Evolutionary conservation across 2,888 invertebrate species (phyloP), one percentile per base, ranked within the genome.

Genomic region (Strigamia crassipes): DNA sequence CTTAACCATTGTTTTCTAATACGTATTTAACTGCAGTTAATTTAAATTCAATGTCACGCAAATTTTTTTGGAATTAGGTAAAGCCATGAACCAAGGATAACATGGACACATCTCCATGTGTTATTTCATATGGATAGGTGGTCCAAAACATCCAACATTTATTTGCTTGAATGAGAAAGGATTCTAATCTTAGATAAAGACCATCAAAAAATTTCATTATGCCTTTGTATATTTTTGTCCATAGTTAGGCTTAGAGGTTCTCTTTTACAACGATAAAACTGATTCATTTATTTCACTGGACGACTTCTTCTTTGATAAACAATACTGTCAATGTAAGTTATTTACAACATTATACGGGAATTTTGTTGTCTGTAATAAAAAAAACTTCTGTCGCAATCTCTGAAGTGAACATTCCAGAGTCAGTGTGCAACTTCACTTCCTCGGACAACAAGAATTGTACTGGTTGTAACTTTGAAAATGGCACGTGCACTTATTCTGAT

Each of bases 401-500:
- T 56, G 56, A 56, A 56, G 56, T 56, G 6, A 56, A 56, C 21
- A n/a, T 18, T 18, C 18, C 56, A 10, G 18, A 0, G 0, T 56
- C 56, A 10, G 15, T 73, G 0, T 73, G 73, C 31, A n/a, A 73
- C n/a, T 73, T 27, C 73, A 31, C 31, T 1, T 27, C 23, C 13
- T 2, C 23, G 0, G 12, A 3, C 23, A 4, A 23, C 23, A 66
- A n/a, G n/a, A n/a, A 66, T 21, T 73, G 73, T 73, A 27, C 8
- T 15, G 31, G 73, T 73, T 73, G 73, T 73, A 27, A 31, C 31
- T 73, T 73, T 27, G 73, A 73, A 73, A 73, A 31, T 31, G 73
- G 73, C 0, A 73, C 27, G 9, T 73, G 73, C n/a, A 31, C 2
- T 73, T 73, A 73, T n/a, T 6, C 1, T 3, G 73, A 73, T 73